Evolutionary conservation across 2,797 vertebrate species (phyloP), one percentile per base, ranked within the genome.

Genomic region (Discoglossus pictus): DNA sequence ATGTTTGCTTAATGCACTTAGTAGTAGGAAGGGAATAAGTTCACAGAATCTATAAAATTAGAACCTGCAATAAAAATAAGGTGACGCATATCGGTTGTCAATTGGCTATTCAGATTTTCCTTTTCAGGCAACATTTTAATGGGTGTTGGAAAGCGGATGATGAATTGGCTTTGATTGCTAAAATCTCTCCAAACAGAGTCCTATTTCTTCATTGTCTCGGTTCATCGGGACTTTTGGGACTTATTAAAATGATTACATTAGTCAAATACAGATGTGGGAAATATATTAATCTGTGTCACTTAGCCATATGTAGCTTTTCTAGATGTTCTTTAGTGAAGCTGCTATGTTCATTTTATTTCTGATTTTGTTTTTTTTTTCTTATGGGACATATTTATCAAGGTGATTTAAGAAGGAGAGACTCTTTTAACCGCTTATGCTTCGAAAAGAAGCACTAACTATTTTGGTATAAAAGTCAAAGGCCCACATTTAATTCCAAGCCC

Each of bases 41-140:
- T 70, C 67, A 70, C 51, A 8, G 23, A 56, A 56, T 70, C 60
- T 56, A 63, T 70, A 71, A 71, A 71, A 58, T 63, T 64, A 63
- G 53, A 63, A 48, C n/a, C 18, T 58, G 52, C 36, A 51, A 51
- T 71, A 51, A 64, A 64, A 52, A 40, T 50, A 58, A 58, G 47
- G 60, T 43, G 60, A 58, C 31, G 60, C 53, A 4, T 50, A 51
- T 64, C 43, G 68, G 68, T 71, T 64, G 68, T 64, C 68, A 50
- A 64, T n/a, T 71, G 60, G 21, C 40, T 56, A 4, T 18, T 64
- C 44, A 5, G 17, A 25, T 13, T 50, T 71, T 64, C 25, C 36
- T 36, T 64, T 40, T 20, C 53, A 64, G 52, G 23, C 36, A 18
- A 47, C 25, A 48, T 56, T 64, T 71, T 63, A 71, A 71, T 71